A percentile compares a stretch with the other conserved stretches of the same genome.
These are phyloP conservation scores for Zootermopsis nevadensis DNA, from an alignment of 2,888 invertebrate species.

Conservation along the genomic window DNA sequence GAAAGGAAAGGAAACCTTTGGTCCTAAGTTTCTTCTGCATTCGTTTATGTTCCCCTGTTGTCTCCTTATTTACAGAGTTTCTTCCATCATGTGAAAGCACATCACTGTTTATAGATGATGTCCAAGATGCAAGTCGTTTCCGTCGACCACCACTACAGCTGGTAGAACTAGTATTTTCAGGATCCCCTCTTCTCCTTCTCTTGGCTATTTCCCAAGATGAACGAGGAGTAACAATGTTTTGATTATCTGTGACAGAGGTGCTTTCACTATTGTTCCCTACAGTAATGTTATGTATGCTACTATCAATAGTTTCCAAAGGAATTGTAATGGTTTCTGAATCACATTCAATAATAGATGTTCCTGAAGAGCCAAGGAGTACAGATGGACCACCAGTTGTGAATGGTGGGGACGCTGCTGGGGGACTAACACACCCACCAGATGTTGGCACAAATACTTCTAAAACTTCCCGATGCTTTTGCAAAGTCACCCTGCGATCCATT, in stretches of 20 bases:
- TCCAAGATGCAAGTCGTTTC: constrained; percentile 50
- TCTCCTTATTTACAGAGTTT: constrained; percentile 42
- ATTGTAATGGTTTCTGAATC: constrained; percentile 23
- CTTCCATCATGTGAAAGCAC: constrained; percentile 34
- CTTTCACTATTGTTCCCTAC: constrained; percentile 23
- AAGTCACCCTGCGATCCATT: constrained; percentile 72
- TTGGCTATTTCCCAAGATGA: constrained; percentile 44
- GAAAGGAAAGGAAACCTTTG: constrained; percentile 41
- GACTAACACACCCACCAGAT: constrained; percentile 30
- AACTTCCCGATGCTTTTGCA: constrained; percentile 60
- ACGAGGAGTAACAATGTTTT: not conserved
- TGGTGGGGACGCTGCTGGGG: constrained; percentile 32
- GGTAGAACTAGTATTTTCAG: constrained; percentile 33
- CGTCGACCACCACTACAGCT: constrained; percentile 30
- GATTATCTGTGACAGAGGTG: not conserved
- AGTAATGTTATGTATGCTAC: not conserved
- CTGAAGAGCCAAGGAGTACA: constrained; percentile 15
- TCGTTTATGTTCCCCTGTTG: constrained; percentile 37
- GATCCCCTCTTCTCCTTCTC: constrained; percentile 18
- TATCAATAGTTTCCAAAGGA: constrained; percentile 35
- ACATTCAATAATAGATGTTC: constrained; percentile 24
- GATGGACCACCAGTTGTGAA: constrained; percentile 9
- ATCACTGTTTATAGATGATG: constrained; percentile 49
- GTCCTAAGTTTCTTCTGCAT: constrained; percentile 45
- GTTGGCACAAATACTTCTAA: constrained; percentile 42